Percentiles rank a stretch among this genome's conserved stretches.
phyloP scores from a whole-genome alignment of 23 tunicate genomes.

The Phallusia fumigata region DNA sequence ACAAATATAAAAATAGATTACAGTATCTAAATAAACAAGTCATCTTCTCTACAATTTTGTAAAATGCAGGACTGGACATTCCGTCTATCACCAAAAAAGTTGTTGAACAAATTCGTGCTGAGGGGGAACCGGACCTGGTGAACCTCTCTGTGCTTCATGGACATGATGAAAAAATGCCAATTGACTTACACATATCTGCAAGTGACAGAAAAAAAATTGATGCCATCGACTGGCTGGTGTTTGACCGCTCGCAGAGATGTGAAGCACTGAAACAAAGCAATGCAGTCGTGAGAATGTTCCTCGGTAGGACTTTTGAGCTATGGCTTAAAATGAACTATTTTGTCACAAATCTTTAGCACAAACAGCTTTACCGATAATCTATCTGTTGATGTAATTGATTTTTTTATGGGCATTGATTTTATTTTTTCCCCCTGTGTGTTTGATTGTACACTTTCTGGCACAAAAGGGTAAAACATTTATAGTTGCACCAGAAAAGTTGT shows the following conservation, averaged over 20 bases:
- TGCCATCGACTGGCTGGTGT: constrained; percentile 86
- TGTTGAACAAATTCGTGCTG: constrained; percentile 67
- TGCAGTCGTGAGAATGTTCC: constrained; percentile 68
- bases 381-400: not conserved
- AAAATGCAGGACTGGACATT: constrained; percentile 61
- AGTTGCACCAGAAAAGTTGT: too few relatives aligned
- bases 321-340: too few relatives aligned
- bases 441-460: too few relatives aligned
- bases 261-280: constrained; percentile 91
- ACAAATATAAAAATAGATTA: too few relatives aligned
- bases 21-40: too few relatives aligned
- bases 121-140: constrained; percentile 21
- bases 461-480: too few relatives aligned
- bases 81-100: constrained; percentile 79
- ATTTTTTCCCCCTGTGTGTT: not conserved
- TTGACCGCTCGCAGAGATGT: constrained; percentile 67
- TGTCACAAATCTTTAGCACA: too few relatives aligned
- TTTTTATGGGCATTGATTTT: not conserved
- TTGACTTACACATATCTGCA: constrained; percentile 47
- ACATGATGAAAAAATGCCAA: constrained; percentile 14
- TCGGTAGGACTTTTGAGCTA: constrained; percentile 25
- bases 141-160: not conserved
- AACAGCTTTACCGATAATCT: too few relatives aligned
- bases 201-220: constrained; percentile 71
- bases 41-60: not conserved